These are phyloP conservation scores for Anagrus nilaparvatae DNA, from an alignment of 1,140 invertebrate species.

Conservation along the genomic window DNA sequence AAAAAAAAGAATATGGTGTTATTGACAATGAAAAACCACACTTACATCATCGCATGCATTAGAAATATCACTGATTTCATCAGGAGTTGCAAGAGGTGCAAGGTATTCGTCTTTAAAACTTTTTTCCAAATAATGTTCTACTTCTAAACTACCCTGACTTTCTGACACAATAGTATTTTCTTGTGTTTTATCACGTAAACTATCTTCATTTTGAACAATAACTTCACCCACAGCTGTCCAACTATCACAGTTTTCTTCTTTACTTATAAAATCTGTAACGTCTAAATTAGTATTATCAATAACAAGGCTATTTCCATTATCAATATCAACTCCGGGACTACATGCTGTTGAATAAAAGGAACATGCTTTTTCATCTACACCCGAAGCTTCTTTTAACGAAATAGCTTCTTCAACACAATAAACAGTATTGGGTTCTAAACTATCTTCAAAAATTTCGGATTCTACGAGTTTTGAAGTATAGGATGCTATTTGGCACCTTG, in stretches of 20 bases:
- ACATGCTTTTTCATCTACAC: conserved; percentile 21
- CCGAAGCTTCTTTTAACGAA: conserved; percentile 22
- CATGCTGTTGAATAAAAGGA: conserved; percentile 17
- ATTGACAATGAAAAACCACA: conserved; percentile 16
- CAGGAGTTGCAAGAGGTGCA: conserved; percentile 27
- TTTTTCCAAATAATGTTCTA: conserved; percentile 12
- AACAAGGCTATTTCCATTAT: conserved; percentile 5
- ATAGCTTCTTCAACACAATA: conserved; percentile 15
- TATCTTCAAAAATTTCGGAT: background rate
- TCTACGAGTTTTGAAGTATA: too few relatives aligned
- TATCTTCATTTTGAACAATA: conserved; percentile 12
- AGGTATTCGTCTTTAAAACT: conserved; percentile 10
- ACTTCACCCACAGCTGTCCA: conserved; percentile 25
- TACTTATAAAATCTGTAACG: conserved; percentile 4
- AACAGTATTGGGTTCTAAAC: background rate
- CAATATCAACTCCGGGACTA: background rate
- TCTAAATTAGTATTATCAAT: background rate
- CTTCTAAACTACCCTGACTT: conserved; percentile 5
- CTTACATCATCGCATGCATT: conserved; percentile 34
- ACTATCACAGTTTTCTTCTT: background rate
- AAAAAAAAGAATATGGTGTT: background rate
- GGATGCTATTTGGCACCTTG: background rate
- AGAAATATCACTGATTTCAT: conserved; percentile 31
- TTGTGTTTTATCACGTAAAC: conserved; percentile 2
- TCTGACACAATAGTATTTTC: conserved; percentile 7